Conservation (phyloP, 2,113 vertebrate species). For the Irena cyanogastra region DNA sequence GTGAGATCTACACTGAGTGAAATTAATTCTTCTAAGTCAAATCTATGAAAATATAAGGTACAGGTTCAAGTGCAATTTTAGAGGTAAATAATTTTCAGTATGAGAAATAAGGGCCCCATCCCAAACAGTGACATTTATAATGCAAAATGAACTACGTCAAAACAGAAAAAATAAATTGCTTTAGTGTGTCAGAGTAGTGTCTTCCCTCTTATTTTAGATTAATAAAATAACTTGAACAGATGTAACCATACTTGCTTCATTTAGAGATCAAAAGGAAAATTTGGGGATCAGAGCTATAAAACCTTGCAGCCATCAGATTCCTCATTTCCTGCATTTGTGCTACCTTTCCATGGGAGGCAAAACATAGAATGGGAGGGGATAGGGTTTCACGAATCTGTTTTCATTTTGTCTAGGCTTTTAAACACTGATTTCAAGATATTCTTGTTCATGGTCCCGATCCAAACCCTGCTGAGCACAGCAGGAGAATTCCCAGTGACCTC, state of each 20-base stretch:
- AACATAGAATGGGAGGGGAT: neutral
- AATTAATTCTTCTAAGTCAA: neutral
- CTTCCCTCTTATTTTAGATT: neutral
- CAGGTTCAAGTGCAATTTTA: neutral
- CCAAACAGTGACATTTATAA: neutral
- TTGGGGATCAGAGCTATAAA: neutral
- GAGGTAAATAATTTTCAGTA: neutral
- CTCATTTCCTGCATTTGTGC: neutral
- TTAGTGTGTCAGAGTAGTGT: neutral
- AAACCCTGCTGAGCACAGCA: neutral
- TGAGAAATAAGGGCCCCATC: neutral
- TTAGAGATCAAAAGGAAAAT: neutral
- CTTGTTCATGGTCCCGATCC: neutral
- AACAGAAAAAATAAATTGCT: neutral
- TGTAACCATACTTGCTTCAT: neutral
- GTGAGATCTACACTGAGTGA: neutral
- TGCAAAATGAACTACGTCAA: neutral
- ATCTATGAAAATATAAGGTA: neutral
- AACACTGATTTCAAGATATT: constrained; percentile 20
- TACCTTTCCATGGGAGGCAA: neutral
- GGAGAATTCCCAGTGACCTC: neutral
- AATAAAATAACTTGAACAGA: neutral
- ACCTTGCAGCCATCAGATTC: neutral
- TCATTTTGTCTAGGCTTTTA: neutral
- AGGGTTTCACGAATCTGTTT: neutral